Conservation (phyloP, 1,140 invertebrate species). For the Drosophila subpulchrella region DNA sequence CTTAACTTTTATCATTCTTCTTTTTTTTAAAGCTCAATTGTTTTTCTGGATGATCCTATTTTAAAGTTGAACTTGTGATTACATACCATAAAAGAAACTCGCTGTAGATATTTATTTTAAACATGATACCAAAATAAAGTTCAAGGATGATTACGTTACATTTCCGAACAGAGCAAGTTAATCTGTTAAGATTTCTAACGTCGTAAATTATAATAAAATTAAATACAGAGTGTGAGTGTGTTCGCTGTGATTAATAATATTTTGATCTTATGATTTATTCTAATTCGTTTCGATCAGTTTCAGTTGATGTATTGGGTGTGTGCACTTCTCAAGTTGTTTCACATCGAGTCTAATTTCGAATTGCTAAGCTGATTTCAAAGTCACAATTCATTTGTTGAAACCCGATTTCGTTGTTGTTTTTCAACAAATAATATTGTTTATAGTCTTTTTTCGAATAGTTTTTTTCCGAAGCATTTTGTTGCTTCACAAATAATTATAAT, state of each 20-base stretch:
- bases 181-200: no score
- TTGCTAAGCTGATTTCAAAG: constrained; percentile 50
- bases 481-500: constrained; percentile 63
- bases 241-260: constrained; percentile 10
- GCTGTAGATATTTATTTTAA: not conserved
- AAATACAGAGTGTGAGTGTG: not conserved
- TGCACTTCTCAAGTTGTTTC: constrained; percentile 30
- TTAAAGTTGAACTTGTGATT: not conserved
- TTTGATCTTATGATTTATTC: constrained; percentile 25
- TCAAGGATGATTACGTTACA: not conserved
- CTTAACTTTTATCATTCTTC: no score
- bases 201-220: no score
- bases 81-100: not conserved
- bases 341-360: constrained; percentile 42
- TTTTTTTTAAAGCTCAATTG: not conserved
- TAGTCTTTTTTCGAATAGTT: constrained; percentile 13
- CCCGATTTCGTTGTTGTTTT: constrained; percentile 6
- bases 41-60: not conserved
- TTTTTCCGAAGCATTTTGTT: constrained; percentile 31
- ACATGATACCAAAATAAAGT: not conserved
- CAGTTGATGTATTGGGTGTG: constrained; percentile 29
- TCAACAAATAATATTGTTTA: constrained; percentile 43
- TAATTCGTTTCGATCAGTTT: constrained; percentile 34
- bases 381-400: constrained; percentile 33
- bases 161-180: not conserved